Evolutionary conservation across 1,140 invertebrate genomes (phyloP), one percentile per base, ranked within the genome.

Genomic region (Drosophila lacteicornis): DNA sequence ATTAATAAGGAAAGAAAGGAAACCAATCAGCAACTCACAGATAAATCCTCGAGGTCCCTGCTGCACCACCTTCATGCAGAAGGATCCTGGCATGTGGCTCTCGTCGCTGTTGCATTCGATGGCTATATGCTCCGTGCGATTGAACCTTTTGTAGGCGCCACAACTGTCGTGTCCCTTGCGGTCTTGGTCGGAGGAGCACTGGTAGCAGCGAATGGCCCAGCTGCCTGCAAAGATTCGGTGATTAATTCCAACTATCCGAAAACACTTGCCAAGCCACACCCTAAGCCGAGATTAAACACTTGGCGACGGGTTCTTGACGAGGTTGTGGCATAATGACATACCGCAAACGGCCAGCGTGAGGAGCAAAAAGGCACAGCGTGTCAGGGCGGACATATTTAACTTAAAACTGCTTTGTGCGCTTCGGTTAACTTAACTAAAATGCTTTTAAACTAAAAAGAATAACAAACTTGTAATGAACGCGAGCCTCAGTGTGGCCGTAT

Each of bases 71-170:
- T 98, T 98, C 92, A 98, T 97, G 93, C 97, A 99, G 93, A 99
- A 98, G 7, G 97, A 97, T n/a, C 97, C 97, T 56, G 97, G 97
- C 93, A 97, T 97, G 51, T 96, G 94, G 60, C 97, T 97, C 91
- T 98, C 97, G 85, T 98, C 97, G 90, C 95, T 97, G 79, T 96
- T 97, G 91, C 97, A 99, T 75, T 98, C 97, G 9, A 98, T 95
- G 1, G 97, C 94, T 76, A 98, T 96, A 88, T 98, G 96, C 65
- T 95, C 94, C 11, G 95, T 94, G 81, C 94, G 96, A 82, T 98
- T 96, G 86, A 98, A 99, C 70, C 94, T 94, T 50, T 94, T 94
- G 80, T 98, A 99, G 0, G 97, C 97, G 1, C 98, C 97, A 93
- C 98, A 99, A 50, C 95, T 96, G 91, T 99, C 97, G 92, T 95